phyloP scores from a whole-genome alignment of 2,888 invertebrate genomes.

The Creontiades dilutus region DNA sequence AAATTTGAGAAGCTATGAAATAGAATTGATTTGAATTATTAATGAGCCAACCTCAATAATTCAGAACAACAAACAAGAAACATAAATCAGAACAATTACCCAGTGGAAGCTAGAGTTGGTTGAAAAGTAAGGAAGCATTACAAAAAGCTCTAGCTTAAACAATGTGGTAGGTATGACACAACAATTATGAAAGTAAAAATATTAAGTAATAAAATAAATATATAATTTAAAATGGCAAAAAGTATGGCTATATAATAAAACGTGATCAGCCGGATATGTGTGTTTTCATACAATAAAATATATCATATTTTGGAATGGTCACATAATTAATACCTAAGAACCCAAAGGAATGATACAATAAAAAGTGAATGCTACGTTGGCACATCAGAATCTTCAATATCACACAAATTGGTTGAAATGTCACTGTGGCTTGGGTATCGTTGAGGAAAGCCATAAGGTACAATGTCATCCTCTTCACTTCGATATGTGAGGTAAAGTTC shows the following conservation, averaged over 20 bases:
- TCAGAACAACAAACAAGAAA: background rate
- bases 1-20: background rate
- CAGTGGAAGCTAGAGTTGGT: background rate
- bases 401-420: slow-evolving; percentile 92
- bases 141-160: background rate
- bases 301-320: slow-evolving; percentile 41
- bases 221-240: slow-evolving; percentile 18
- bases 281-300: slow-evolving; percentile 28
- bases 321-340: slow-evolving; percentile 55
- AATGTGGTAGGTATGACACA: background rate
- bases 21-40: background rate
- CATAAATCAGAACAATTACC: background rate
- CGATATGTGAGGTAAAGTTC: slow-evolving; percentile 85
- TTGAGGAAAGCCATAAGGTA: slow-evolving; percentile 80
- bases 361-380: slow-evolving; percentile 75
- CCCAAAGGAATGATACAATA: slow-evolving; percentile 71
- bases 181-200: background rate
- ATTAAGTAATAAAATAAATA: background rate
- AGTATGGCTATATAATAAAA: background rate
- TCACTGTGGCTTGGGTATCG: slow-evolving; percentile 90
- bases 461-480: slow-evolving; percentile 79
- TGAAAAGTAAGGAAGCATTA: background rate
- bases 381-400: slow-evolving; percentile 86
- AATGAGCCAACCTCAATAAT: background rate
- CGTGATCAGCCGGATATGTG: slow-evolving; percentile 44